Percentiles rank a stretch among this genome's conserved stretches.
Conservation (phyloP, 2,113 vertebrate species). For the Carassius auratus region DNA sequence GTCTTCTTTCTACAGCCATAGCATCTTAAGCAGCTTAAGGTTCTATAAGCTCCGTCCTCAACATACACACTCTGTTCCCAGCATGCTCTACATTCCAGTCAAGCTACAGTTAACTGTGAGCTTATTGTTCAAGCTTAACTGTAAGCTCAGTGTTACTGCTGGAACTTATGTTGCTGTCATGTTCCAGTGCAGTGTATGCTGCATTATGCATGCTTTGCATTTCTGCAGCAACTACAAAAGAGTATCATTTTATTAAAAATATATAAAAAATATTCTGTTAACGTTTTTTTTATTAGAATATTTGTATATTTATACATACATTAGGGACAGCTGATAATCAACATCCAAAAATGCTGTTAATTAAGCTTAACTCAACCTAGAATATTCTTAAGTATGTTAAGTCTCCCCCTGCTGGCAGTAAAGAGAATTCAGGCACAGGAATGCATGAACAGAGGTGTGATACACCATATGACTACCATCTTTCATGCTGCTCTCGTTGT, state of each 20-base stretch:
- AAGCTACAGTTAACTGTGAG: constrained; percentile 6
- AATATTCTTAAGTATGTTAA: not conserved
- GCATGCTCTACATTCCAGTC: not conserved
- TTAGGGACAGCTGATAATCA: not conserved
- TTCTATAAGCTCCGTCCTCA: not conserved
- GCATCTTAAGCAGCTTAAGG: constrained; percentile 4
- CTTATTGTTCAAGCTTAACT: constrained; percentile 12
- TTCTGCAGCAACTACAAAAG: not conserved
- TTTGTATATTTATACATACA: no score
- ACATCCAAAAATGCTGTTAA: not conserved
- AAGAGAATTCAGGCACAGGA: not conserved
- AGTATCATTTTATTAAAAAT: not conserved
- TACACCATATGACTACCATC: not conserved
- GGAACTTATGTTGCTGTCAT: not conserved
- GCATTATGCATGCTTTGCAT: constrained; percentile 22
- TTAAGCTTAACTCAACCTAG: not conserved
- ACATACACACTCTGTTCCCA: not conserved
- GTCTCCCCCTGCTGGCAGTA: constrained; percentile 18
- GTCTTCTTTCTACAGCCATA: not conserved
- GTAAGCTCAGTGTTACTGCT: not conserved
- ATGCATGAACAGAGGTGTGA: not conserved
- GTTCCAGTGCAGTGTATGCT: not conserved
- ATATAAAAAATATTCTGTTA: not conserved
- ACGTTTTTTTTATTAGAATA: not conserved
- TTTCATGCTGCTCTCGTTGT: not conserved